A percentile compares a stretch with the other conserved stretches of the same genome.
These are phyloP conservation scores for Liasis olivaceus DNA, from an alignment of 2,797 vertebrate genomes.

Conservation along the genomic window DNA sequence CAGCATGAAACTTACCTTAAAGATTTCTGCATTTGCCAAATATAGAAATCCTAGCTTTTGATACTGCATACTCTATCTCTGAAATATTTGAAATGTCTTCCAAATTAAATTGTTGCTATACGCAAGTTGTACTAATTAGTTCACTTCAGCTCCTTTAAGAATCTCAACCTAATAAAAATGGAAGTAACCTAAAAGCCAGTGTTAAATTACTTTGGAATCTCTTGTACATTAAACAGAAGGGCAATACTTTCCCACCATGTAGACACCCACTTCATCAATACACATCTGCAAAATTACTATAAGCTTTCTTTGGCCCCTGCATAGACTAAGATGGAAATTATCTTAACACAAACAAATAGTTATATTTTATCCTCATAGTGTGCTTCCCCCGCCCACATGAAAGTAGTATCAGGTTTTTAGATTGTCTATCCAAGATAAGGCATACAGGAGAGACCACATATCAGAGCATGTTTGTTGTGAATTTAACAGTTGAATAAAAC, in stretches of 20 bases:
- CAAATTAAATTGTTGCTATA: constrained; percentile 53
- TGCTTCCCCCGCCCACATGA: not conserved
- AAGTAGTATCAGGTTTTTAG: constrained; percentile 2
- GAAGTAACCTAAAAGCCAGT: constrained; percentile 19
- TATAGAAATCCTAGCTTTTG: constrained; percentile 71
- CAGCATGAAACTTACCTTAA: constrained; percentile 72
- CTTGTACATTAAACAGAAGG: constrained; percentile 13
- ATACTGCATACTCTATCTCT: constrained; percentile 76
- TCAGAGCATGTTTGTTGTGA: not conserved
- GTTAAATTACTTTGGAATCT: constrained; percentile 12
- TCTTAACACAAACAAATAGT: constrained; percentile 5
- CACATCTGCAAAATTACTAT: constrained; percentile 7
- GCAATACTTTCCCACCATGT: not conserved
- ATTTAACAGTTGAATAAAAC: not conserved
- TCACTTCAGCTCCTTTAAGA: constrained; percentile 42
- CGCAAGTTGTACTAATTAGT: not conserved
- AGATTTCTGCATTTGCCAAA: constrained; percentile 64
- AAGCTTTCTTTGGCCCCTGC: not conserved
- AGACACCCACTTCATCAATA: constrained; percentile 34
- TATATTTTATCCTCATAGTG: constrained; percentile 12
- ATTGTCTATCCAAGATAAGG: constrained; percentile 28
- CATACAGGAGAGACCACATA: constrained; percentile 10
- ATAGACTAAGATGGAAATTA: constrained; percentile 13
- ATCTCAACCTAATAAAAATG: constrained; percentile 42
- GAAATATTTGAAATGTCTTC: constrained; percentile 73